Percentiles rank a stretch among this genome's conserved stretches.
These are phyloP conservation scores for Acropternis orthonyx DNA, from an alignment of 2,797 vertebrate species.

Conservation along the genomic window DNA sequence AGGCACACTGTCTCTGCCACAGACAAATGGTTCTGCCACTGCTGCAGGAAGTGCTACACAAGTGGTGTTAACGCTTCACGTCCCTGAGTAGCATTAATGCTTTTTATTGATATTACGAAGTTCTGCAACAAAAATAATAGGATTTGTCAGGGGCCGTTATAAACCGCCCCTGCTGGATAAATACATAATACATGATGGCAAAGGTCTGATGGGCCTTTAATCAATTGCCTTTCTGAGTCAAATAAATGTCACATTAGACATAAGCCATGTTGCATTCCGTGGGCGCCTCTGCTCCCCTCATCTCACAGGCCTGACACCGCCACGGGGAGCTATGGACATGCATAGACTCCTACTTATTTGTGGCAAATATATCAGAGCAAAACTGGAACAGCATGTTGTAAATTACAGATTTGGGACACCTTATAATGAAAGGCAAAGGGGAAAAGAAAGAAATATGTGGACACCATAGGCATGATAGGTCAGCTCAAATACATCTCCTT, in stretches of 20 bases:
- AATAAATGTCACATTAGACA: constrained; percentile 71
- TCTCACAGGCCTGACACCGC: constrained; percentile 30
- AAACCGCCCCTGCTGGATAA: constrained; percentile 67
- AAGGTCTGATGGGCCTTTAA: constrained; percentile 68
- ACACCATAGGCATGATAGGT: constrained; percentile 45
- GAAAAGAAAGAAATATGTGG: constrained; percentile 58
- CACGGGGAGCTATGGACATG: constrained; percentile 3
- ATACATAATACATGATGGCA: constrained; percentile 72
- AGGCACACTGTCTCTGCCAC: constrained; percentile 8
- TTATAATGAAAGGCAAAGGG: constrained; percentile 49
- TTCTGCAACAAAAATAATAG: constrained; percentile 60
- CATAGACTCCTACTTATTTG: constrained; percentile 48
- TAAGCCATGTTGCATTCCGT: constrained; percentile 51
- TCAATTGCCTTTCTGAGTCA: constrained; percentile 72
- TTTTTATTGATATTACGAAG: constrained; percentile 52
- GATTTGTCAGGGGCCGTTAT: constrained; percentile 65
- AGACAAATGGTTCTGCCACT: background rate
- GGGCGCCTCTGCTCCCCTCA: constrained; percentile 34
- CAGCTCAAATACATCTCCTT: constrained; percentile 20
- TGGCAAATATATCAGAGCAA: constrained; percentile 28
- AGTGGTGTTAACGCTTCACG: background rate
- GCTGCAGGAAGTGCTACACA: constrained; percentile 13
- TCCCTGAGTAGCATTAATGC: constrained; percentile 26
- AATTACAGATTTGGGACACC: constrained; percentile 63
- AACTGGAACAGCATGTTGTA: constrained; percentile 17